Conservation (phyloP, 2,113 vertebrate genomes). For the Nanger granti region DNA sequence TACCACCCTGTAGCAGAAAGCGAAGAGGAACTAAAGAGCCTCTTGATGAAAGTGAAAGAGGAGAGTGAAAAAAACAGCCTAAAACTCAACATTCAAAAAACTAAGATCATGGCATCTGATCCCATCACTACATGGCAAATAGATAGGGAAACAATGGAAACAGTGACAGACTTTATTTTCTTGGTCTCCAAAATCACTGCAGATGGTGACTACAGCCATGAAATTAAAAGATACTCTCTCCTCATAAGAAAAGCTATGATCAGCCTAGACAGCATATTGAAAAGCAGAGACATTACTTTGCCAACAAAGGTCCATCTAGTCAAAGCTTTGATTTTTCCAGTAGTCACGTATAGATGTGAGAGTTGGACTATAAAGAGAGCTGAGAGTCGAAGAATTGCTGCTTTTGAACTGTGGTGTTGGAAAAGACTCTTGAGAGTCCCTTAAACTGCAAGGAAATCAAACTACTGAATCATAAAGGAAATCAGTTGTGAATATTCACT, state of each 20-base stretch:
- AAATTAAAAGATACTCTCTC: neutral
- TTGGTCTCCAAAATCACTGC: neutral
- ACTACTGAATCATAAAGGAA: neutral
- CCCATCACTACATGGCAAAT: neutral
- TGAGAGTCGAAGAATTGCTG: rapidly evolving
- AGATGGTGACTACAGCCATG: neutral
- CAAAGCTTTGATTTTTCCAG: neutral
- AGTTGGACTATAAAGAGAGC: neutral
- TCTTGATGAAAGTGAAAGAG: neutral
- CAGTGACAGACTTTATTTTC: neutral
- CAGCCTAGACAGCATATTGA: neutral
- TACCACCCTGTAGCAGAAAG: neutral
- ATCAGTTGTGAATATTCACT: neutral
- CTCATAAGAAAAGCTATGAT: neutral
- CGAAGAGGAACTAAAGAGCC: neutral
- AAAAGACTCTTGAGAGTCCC: neutral
- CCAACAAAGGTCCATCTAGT: neutral
- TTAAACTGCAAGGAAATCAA: neutral
- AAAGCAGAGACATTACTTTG: neutral
- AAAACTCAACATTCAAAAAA: neutral
- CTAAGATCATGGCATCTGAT: neutral
- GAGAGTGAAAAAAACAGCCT: neutral
- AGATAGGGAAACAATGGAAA: neutral
- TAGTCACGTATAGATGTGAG: neutral
- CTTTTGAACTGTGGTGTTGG: neutral